Conservation (phyloP, 2,888 invertebrate genomes). For the Leucophenga maculata region DNA sequence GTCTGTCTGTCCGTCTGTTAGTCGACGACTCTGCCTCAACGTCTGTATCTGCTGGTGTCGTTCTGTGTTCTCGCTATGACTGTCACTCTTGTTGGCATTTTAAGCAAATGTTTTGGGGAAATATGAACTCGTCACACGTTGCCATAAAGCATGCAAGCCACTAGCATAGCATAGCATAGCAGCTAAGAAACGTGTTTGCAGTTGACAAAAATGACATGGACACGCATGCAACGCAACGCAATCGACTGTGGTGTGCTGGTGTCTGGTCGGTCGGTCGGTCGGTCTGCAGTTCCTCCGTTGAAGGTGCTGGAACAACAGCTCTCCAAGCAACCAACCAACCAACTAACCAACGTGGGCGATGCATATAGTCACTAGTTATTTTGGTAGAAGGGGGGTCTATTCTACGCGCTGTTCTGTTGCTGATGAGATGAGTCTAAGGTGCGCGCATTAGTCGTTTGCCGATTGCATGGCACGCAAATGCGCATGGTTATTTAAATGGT, state of each 20-base stretch:
- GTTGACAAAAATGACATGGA: conserved; percentile 40
- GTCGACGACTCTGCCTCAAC: too few relatives aligned
- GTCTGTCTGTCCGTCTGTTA: not conserved
- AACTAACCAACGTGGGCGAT: too few relatives aligned
- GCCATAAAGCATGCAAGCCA: conserved; percentile 22
- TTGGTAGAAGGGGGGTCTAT: too few relatives aligned
- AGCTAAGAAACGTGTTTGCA: conserved; percentile 35
- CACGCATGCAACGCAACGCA: conserved; percentile 21
- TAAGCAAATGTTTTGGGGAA: conserved; percentile 9
- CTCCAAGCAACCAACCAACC: too few relatives aligned
- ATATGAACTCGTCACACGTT: conserved; percentile 25
- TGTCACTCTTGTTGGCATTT: not conserved
- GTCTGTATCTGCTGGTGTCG: not conserved
- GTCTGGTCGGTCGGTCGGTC: too few relatives aligned
- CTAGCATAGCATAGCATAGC: conserved; percentile 27
- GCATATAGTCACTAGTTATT: too few relatives aligned
- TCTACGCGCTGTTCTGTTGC: conserved; percentile 32
- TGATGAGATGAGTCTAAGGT: not conserved
- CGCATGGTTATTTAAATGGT: too few relatives aligned
- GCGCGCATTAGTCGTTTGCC: too few relatives aligned
- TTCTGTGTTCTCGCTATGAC: conserved; percentile 6
- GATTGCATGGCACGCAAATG: too few relatives aligned
- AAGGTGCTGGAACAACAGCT: too few relatives aligned
- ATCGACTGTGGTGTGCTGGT: too few relatives aligned
- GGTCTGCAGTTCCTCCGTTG: conserved; percentile 14